Percentiles rank a stretch among this genome's conserved stretches.
Conservation (phyloP, 2,113 vertebrate genomes). For the Notothenia coriiceps region DNA sequence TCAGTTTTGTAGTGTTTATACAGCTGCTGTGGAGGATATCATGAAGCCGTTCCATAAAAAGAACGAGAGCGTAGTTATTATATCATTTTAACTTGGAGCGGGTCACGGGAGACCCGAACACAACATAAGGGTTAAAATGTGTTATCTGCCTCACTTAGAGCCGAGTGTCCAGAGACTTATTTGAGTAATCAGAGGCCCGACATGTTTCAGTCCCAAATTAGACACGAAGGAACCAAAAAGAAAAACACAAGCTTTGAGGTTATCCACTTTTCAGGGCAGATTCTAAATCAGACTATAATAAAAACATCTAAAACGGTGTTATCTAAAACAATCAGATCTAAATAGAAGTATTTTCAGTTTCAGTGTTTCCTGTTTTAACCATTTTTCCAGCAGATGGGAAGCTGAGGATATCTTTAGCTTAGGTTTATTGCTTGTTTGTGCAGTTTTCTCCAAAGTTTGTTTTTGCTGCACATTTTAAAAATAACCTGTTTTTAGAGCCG, state of each 20-base stretch:
- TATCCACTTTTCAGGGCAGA: background rate
- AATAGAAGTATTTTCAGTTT: background rate
- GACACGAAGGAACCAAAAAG: background rate
- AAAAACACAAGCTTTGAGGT: background rate
- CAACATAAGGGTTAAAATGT: background rate
- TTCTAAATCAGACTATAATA: background rate
- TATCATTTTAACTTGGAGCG: too few species aligned
- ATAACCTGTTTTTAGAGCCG: too few species aligned
- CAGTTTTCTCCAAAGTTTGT: background rate
- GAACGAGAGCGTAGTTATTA: too few species aligned
- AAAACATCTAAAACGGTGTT: background rate
- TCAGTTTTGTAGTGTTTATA: too few species aligned
- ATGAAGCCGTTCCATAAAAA: too few species aligned
- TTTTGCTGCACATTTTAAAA: too few species aligned
- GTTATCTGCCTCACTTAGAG: background rate
- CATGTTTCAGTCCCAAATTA: conserved; percentile 23
- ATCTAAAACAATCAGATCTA: conserved; percentile 4
- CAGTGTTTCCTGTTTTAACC: conserved; percentile 26
- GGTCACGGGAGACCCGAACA: too few species aligned
- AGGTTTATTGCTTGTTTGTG: too few species aligned
- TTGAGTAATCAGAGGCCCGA: background rate
- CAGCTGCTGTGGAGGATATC: too few species aligned
- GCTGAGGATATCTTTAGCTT: conserved; percentile 12
- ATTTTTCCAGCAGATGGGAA: background rate
- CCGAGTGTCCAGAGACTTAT: background rate